Evolutionary conservation across 2,888 invertebrate genomes (phyloP), one percentile per base, ranked within the genome.

Genomic region (Hecatera dysodea): DNA sequence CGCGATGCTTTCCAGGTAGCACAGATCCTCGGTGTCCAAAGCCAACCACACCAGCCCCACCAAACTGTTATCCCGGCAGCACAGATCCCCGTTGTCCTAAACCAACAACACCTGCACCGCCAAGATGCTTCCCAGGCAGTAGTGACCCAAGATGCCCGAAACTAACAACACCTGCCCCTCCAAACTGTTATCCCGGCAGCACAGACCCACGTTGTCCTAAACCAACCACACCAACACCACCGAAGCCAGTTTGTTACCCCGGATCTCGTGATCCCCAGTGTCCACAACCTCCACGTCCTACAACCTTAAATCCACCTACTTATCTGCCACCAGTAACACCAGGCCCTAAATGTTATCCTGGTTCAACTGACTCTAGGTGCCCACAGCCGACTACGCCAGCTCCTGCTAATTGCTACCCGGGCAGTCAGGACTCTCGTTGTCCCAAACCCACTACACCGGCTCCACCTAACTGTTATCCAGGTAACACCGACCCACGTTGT

Each of bases 201-300:
- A 65, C 65, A 0, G 86, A 87, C n/a, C 70, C 82, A 0, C 80
- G 87, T 0, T 87, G 93, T 65, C 90, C 91, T 0, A 74, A 77
- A 60, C 86, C 88, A 0, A 87, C 88, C 0, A 85, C 85, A 0
- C 82, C 84, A 0, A 75, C 33, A n/a, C 81, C 80, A 2, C 85
- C 83, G 0, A n/a, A n/a, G n/a, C n/a, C n/a, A n/a, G n/a, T n/a
- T n/a, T n/a, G n/a, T 61, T 82, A 85, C 60, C 89, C 92, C 0
- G 93, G 93, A 0, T 90, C 92, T 3, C 80, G 87, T 7, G 87
- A 95, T 80, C 91, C 92, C 0, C 85, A 88, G 5, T 94, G 94
- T 57, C 93, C 92, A 1, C 89, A 89, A 82, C 87, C 89, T 29
- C 70, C 90, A 7, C 78, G 85, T 12, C 87, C 89, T 0, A 86